Evolutionary conservation across 2,888 invertebrate species (phyloP), one percentile per base, ranked within the genome.

Genomic region (Strigamia transsilvanica): DNA sequence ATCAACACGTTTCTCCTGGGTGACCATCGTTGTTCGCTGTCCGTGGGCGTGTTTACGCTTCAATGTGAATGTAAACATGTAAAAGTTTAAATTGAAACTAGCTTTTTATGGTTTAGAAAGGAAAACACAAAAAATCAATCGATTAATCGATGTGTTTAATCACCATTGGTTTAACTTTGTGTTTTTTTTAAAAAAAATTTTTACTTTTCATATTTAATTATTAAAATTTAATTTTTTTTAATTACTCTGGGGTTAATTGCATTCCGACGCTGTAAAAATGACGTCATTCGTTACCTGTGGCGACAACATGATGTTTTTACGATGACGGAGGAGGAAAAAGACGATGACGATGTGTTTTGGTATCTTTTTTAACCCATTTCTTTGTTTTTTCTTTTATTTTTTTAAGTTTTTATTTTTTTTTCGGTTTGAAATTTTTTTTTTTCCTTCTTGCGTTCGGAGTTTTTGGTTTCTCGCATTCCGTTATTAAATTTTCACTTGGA

Each of bases 401-500:
- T 18, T 15, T 10, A 51, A 51, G 42, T 4, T 80, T 80, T 80
- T 80, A 34, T 32, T 18, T 18, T 15, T 32, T 51, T 42, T 23
- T 38, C 1, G 3, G 7, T 23, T 80, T 2, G 3, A 27, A 27
- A 27, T 5, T 42, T 38, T 46, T 61, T 34, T 38, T 32, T 27
- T 66, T 81, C 18, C 38, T 38, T 81, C 38, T 21, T 66, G 18
- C 61, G 81, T 38, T 73, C 81, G 32, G 56, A 61, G 56, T 81
- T 78, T 78, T 73, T 82, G 77, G 82, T 41, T 56, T 41, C 77
- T 42, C 77, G 82, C 46, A 32, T 77, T 82, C 42, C 78, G 82
- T 82, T 82, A 82, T 82, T 82, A 82, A 82, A 82, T 82, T 82
- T 82, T 82, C 82, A 82, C 82, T 82, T 81, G 66, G 82, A 42